A percentile compares a stretch with the other conserved stretches of the same genome.
phyloP scores from a whole-genome alignment of 2,888 invertebrate genomes.

The Drosophila diplacantha region DNA sequence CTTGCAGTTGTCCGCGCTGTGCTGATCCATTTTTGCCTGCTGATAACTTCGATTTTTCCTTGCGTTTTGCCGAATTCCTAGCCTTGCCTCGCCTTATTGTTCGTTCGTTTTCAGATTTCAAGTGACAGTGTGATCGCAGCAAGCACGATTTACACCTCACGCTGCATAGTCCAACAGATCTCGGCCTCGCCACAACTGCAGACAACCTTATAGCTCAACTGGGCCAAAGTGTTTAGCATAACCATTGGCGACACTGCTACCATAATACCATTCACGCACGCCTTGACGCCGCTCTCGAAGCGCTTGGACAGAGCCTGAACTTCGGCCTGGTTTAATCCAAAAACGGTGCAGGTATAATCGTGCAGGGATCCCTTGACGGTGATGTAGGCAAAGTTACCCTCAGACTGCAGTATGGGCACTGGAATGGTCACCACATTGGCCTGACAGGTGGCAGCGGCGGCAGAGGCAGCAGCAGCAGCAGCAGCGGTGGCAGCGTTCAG shows the following conservation, averaged over 20 bases:
- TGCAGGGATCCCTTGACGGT: constrained; percentile 89
- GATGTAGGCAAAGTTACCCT: constrained; percentile 84
- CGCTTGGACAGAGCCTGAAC: constrained; percentile 84
- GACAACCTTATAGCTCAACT: constrained; percentile 87
- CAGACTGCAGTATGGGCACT: constrained; percentile 77
- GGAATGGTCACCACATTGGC: constrained; percentile 78
- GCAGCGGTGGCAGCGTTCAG: constrained; percentile 27
- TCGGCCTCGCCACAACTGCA: constrained; percentile 89
- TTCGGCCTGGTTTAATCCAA: constrained; percentile 86
- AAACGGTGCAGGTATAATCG: constrained; percentile 85
- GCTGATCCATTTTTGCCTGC: constrained; percentile 64
- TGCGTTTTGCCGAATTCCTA: constrained; percentile 14
- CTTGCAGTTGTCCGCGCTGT: constrained; percentile 72
- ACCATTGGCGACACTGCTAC: constrained; percentile 84
- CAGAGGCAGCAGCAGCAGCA: constrained; percentile 10
- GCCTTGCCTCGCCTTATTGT: constrained; percentile 7
- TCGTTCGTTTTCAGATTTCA: constrained; percentile 17
- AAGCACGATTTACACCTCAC: constrained; percentile 81
- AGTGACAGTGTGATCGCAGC: constrained; percentile 16
- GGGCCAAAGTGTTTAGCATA: constrained; percentile 86
- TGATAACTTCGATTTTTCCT: constrained; percentile 19
- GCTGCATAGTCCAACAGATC: constrained; percentile 89
- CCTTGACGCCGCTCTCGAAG: constrained; percentile 81
- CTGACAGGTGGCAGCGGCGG: constrained; percentile 26
- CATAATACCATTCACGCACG: constrained; percentile 85